Base-by-base conservation (phyloP, 2,797 vertebrate species). In the Babyrousa celebensis region DNA sequence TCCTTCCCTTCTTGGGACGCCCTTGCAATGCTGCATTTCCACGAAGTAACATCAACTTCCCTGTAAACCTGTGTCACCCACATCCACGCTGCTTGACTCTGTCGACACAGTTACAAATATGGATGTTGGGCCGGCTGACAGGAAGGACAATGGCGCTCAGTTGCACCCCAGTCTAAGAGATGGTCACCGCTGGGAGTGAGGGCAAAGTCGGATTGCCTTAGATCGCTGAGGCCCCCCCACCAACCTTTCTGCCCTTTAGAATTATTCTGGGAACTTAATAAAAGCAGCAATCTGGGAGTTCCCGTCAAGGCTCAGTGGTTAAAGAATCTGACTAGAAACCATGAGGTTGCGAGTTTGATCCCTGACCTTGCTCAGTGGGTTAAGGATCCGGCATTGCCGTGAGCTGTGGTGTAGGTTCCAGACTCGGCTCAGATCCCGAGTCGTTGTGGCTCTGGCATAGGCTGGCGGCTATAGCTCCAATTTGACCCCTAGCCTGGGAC, bases 181-280 rank as follows among this genome's bases (percentile, higher is more conserved):
- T 0, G 12, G 36, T 21, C 3, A 16, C 16, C 54, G 1, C 7
- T 12, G 11, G 0, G 27, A 36, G 80, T 0, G 12, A 20, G 60
- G 40, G 40, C 36, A 32, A 65, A 17, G 54, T 21, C 12, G 8
- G 6, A 36, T 0, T 40, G 72, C 62, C 82, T 43, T 8, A 43
- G 70, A 11, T 36, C 40, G 8, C 10, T 2, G 54, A 65, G 89
- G 10, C 4, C 29, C 60, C 80, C 62, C n/a, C 43, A 48, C 43
- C 36, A 29, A 18, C 17, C 54, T 12, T 14, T 27, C 2, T 25
- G 56, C 5, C 52, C 21, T 8, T 17, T 29, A 43, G 16, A 43
- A 63, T 52, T 17, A 15, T 60, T 65, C 83, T n/a, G 56, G 29
- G 29, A 56, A 29, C 10, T 63, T 14, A 63, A 63, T 14, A 29